Evolutionary conservation across 2,113 vertebrate genomes (phyloP), one percentile per base, ranked within the genome.

Genomic region (Misgurnus anguillicaudatus): DNA sequence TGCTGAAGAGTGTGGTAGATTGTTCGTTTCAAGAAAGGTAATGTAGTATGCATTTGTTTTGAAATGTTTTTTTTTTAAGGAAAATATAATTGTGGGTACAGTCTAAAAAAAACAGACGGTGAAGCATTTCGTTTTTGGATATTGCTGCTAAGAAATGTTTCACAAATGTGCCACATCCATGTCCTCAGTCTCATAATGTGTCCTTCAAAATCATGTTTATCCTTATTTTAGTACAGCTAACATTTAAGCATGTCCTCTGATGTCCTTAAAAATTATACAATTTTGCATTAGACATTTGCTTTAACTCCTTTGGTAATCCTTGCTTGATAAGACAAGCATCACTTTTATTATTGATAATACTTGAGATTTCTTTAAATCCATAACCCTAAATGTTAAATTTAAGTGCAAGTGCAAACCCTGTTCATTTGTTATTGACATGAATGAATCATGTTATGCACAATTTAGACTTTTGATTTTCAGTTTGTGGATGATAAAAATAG

Each of bases 11-110:
- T 57, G 70, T 73, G 55, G 21, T 60, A 14, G 16, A 5, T 51
- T 13, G 69, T 73, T 42, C n/a, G 6, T 38, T 24, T 42, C 3
- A 19, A 45, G 11, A 72, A 47, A 51, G 9, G 13, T 51, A 11
- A 69, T 16, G 36, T 72, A 21, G 47, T 72, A 58, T 72, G 57
- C 58, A 60, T 72, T 31, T 41, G 38, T 72, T 41, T 58, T 72
- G 36, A 39, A 41, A 58, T 42, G 38, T 39, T 11, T 57, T 21
- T 72, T 72, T 72, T 41, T 19, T 72, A 21, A 41, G 70, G 48
- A 72, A 72, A 72, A 14, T 38, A 21, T 72, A 72, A 72, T 72
- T 72, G 70, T 4, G 69, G 53, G 13, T 72, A 4, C 21, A 8
- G 17, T 72, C 69, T 58, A 19, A 72, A 72, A 72, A 72, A 11